Percentiles rank a stretch among this genome's conserved stretches.
phyloP scores from a whole-genome alignment of 2,797 vertebrate genomes.

The Distichodus sexfasciatus region DNA sequence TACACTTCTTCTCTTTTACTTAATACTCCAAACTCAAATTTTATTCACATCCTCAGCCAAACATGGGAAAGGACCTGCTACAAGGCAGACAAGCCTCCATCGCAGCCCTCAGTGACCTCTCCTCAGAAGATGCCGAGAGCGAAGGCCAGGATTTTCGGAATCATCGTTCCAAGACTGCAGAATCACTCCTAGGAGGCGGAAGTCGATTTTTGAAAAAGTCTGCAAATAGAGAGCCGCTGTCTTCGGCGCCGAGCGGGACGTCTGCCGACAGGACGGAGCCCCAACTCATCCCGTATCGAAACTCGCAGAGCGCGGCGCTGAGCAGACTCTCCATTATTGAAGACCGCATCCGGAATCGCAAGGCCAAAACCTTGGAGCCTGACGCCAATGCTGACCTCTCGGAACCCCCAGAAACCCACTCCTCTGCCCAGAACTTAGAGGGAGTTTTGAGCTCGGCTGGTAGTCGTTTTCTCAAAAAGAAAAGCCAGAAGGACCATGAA shows the following conservation, averaged over 20 bases:
- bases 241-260: conserved; percentile 42
- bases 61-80: conserved; percentile 25
- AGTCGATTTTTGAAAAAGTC: conserved; percentile 77
- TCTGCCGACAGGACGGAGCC: conserved; percentile 19
- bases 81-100: conserved; percentile 25
- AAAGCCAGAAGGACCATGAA: neutral
- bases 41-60: conserved; percentile 52
- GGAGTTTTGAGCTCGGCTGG: conserved; percentile 14
- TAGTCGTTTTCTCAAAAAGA: conserved; percentile 71
- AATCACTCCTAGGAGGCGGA: conserved; percentile 11
- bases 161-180: neutral
- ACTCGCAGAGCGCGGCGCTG: conserved; percentile 64
- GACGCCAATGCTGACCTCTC: neutral
- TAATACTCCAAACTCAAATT: neutral
- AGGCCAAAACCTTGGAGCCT: neutral
- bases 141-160: conserved; percentile 2
- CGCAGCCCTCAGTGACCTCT: conserved; percentile 54
- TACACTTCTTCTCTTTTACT: neutral
- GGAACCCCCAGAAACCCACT: neutral
- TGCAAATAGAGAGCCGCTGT: conserved; percentile 43
- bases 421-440: conserved; percentile 49
- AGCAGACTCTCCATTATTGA: conserved; percentile 74
- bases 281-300: conserved; percentile 41
- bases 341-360: conserved; percentile 60
- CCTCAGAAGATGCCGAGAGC: conserved; percentile 45